A percentile compares a stretch with the other conserved stretches of the same genome.
phyloP scores from a whole-genome alignment of 92 coral and sea anemone genomes.

The Siderastrea radians region DNA sequence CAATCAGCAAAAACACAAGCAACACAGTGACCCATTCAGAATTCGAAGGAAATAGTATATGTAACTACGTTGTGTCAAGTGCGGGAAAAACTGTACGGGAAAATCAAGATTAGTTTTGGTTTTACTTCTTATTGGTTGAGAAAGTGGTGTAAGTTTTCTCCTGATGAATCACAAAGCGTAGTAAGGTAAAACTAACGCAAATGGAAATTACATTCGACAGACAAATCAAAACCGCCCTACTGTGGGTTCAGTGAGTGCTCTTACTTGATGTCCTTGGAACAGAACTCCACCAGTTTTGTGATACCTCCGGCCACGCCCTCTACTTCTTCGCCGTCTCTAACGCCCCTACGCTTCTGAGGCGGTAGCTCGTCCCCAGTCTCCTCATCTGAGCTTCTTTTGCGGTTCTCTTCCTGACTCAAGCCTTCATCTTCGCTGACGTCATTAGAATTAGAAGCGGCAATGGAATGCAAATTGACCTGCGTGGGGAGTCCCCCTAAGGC shows the following conservation, averaged over 20 bases:
- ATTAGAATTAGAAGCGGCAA: constrained; percentile 66
- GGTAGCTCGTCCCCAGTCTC: constrained; percentile 81
- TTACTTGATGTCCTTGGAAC: constrained; percentile 99
- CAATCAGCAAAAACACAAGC: no score
- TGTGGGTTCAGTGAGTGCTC: constrained; percentile 1
- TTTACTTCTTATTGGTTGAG: no score
- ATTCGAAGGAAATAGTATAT: no score
- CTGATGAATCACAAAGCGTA: no score
- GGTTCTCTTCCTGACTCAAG: constrained; percentile 58
- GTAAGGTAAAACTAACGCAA: no score
- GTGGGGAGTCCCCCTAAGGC: constrained; percentile 90
- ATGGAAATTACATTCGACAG: no score
- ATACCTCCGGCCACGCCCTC: constrained; percentile 91
- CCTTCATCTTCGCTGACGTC: constrained; percentile 68
- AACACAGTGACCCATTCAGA: no score
- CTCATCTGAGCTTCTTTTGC: constrained; percentile 74
- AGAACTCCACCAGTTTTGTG: constrained; percentile 98
- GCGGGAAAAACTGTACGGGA: no score
- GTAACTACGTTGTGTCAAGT: no score
- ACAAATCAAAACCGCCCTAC: no score
- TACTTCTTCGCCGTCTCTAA: constrained; percentile 76
- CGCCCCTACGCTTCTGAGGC: constrained; percentile 76
- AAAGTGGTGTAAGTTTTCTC: no score
- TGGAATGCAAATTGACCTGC: constrained; percentile 79
- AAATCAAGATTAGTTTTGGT: no score